Base-by-base conservation (phyloP, 1,140 invertebrate genomes). In the Popillia japonica region DNA sequence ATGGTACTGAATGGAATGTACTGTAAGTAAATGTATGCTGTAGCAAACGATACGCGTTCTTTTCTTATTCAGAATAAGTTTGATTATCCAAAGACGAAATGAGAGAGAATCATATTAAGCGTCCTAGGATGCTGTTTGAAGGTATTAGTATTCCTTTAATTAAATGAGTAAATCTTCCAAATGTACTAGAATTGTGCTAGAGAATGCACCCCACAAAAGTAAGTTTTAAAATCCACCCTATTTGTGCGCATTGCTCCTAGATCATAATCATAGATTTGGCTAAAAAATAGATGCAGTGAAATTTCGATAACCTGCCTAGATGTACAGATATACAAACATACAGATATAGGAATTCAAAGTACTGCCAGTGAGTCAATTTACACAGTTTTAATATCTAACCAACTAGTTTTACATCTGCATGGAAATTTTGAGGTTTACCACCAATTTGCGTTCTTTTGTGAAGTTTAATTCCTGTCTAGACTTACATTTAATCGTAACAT, bases 371-470 rank as follows among this genome's bases (percentile, higher is more conserved):
- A 55, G 14, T 55, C 48, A 55, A 55, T n/a, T 0, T 17, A 55
- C 17, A 17, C 48, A 55, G n/a, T n/a, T 55, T 17, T 55, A 17
- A 55, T 17, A 17, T n/a, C 2, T 55, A 55, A n/a, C 14, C 3
- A 6, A 14, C 4, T 55, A 17, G 17, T 17, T 55, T 55, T 4
- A 55, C 17, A 17, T n/a, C 0, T 55, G 48, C n/a, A 17, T 55
- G 48, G 17, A 55, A 55, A 55, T 55, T 55, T 55, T 55, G 48
- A 55, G 48, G 48, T 55, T 55, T 55, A 55, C 48, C 48, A 7
- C 48, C 17, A 55, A 55, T 55, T 55, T 17, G 48, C 17, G 14
- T 55, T 55, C 17, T 17, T 55, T 17, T 55, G 48, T n/a, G 48
- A 55, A 17, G 14, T 55, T 48, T 55, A 55, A 55, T 55, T 55